phyloP scores from a whole-genome alignment of 2,888 invertebrate species.

The Margaritifera margaritifera region DNA sequence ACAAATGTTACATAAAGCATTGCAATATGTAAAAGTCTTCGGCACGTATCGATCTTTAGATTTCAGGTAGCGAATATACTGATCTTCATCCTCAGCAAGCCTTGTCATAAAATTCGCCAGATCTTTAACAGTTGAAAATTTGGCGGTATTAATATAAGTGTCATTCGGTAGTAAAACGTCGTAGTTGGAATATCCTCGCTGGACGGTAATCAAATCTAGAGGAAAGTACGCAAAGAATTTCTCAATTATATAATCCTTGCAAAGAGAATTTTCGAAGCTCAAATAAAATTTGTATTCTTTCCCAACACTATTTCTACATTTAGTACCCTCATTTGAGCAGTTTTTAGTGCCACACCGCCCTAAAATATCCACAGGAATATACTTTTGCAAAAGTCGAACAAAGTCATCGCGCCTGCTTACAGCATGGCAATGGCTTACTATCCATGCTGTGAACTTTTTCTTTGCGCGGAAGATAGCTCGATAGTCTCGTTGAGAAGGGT shows the following conservation, averaged over 20 bases:
- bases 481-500: conserved; percentile 6
- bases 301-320: conserved; percentile 8
- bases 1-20: conserved; percentile 22
- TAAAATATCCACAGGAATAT: conserved; percentile 37
- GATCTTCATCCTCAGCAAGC: conserved; percentile 14
- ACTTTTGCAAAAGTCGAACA: conserved; percentile 25
- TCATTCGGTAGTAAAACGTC: conserved; percentile 51
- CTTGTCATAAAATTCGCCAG: conserved; percentile 15
- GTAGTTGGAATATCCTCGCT: conserved; percentile 63
- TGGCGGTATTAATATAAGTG: conserved; percentile 65
- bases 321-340: not conserved
- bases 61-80: conserved; percentile 21
- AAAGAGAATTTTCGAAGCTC: conserved; percentile 64
- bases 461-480: conserved; percentile 15
- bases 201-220: conserved; percentile 57
- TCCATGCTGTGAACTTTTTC: conserved; percentile 37
- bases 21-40: conserved; percentile 1
- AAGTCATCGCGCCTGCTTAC: conserved; percentile 34
- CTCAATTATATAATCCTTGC: conserved; percentile 64
- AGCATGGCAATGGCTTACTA: conserved; percentile 45
- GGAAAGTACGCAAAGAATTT: conserved; percentile 56
- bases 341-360: conserved; percentile 51
- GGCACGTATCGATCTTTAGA: conserved; percentile 17
- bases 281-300: conserved; percentile 59
- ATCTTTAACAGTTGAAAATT: conserved; percentile 51